Evolutionary conservation across 2,113 vertebrate species (phyloP).

Genomic region (Bolborhynchus lineola): DNA sequence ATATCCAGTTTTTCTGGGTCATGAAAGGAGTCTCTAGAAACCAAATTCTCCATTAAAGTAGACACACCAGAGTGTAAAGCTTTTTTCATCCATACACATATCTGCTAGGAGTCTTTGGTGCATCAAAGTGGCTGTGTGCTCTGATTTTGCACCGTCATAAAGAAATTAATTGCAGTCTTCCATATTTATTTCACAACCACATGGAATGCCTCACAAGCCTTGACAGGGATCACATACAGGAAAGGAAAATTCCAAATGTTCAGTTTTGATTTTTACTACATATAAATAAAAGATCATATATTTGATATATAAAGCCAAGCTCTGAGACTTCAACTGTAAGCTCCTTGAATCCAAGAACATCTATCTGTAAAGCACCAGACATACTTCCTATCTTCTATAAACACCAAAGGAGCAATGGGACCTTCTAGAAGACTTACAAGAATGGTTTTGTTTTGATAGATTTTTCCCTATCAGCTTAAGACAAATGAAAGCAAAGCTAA

Average conservation of each 20-base stretch:
- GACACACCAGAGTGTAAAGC: accelerated
- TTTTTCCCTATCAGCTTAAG: neutral
- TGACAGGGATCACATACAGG: neutral
- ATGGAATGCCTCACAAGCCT: accelerated
- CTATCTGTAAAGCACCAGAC: conserved; percentile 47
- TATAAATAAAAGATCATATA: neutral
- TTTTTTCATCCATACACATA: accelerated
- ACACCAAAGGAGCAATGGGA: neutral
- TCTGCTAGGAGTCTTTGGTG: neutral
- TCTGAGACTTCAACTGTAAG: neutral
- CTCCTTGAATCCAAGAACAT: neutral
- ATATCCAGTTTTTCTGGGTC: neutral
- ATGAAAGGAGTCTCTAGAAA: neutral
- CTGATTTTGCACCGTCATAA: neutral
- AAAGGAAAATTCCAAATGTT: neutral
- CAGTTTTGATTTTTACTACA: neutral
- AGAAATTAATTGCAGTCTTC: neutral
- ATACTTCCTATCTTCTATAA: neutral
- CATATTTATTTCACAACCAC: neutral
- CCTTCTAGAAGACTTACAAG: neutral
- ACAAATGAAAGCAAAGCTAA: neutral
- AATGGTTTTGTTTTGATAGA: neutral
- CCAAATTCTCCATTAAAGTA: neutral
- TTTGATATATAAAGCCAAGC: neutral
- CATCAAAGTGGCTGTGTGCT: neutral